Percentiles rank a stretch among this genome's conserved stretches.
phyloP scores from a whole-genome alignment of 2,113 vertebrate species.

The Centropus bengalensis region DNA sequence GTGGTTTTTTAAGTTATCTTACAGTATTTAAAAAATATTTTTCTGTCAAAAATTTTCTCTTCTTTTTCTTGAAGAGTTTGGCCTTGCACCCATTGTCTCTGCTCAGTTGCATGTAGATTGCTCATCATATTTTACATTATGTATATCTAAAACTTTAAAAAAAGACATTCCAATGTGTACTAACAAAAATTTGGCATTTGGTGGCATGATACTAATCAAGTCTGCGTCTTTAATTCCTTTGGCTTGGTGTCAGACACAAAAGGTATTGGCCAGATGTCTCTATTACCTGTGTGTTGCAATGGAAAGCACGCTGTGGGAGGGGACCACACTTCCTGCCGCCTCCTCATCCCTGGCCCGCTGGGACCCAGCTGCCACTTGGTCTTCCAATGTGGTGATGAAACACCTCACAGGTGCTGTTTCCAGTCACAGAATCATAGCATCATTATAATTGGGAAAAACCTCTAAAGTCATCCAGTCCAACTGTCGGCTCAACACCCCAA shows the following conservation, averaged over 20 bases:
- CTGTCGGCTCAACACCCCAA: too few species aligned
- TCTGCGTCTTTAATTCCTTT: background rate
- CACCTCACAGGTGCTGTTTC: background rate
- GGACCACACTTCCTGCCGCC: too few species aligned
- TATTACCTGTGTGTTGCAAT: accelerated
- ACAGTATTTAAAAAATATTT: background rate
- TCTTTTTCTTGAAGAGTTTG: background rate
- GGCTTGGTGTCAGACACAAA: background rate
- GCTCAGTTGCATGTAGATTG: background rate
- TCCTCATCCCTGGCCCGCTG: accelerated
- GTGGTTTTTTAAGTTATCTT: background rate
- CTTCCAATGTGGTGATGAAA: background rate
- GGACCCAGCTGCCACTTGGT: background rate
- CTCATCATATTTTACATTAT: background rate
- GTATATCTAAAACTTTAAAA: background rate
- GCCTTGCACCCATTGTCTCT: background rate
- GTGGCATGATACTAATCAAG: background rate
- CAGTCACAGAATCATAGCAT: too few species aligned
- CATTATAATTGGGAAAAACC: too few species aligned
- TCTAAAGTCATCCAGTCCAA: too few species aligned
- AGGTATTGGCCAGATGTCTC: background rate
- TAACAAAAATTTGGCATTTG: background rate
- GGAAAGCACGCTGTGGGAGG: background rate
- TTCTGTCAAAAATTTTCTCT: background rate
- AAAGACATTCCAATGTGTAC: background rate